Evolutionary conservation across 1,140 invertebrate genomes (phyloP).

Genomic region (Odontomachus brunneus): DNA sequence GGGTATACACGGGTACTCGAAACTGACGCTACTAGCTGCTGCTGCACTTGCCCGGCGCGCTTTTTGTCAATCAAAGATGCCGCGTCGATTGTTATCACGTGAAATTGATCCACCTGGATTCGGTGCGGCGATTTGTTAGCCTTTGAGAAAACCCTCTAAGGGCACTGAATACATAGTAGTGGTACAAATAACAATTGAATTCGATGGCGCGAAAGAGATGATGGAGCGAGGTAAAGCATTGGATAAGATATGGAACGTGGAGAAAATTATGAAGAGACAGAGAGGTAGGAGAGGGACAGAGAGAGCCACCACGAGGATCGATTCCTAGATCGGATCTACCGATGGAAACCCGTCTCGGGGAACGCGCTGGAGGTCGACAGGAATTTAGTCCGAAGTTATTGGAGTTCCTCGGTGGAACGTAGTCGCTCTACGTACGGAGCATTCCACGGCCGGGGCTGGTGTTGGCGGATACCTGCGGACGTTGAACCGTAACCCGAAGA

Average conservation of each 20-base stretch:
- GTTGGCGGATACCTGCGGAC: slow-evolving; percentile 61
- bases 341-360: slow-evolving; percentile 60
- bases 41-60: too few species aligned
- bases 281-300: not conserved
- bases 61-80: not conserved
- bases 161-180: too few species aligned
- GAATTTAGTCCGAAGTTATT: slow-evolving; percentile 71
- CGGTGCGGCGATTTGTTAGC: too few species aligned
- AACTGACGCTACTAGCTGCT: too few species aligned
- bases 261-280: too few species aligned
- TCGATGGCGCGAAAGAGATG: slow-evolving; percentile 1
- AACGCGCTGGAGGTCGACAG: slow-evolving; percentile 38
- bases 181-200: too few species aligned
- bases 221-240: too few species aligned
- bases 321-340: slow-evolving; percentile 68
- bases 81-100: slow-evolving; percentile 44
- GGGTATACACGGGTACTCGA: too few species aligned
- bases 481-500: slow-evolving; percentile 60
- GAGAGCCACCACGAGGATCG: slow-evolving; percentile 38
- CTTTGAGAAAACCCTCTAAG: too few species aligned
- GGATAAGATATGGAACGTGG: too few species aligned
- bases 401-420: slow-evolving; percentile 62
- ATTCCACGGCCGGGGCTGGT: slow-evolving; percentile 43
- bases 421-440: slow-evolving; percentile 39
- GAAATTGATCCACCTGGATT: slow-evolving; percentile 65